phyloP scores from a whole-genome alignment of 2,888 invertebrate genomes.

The Mythimna loreyi region DNA sequence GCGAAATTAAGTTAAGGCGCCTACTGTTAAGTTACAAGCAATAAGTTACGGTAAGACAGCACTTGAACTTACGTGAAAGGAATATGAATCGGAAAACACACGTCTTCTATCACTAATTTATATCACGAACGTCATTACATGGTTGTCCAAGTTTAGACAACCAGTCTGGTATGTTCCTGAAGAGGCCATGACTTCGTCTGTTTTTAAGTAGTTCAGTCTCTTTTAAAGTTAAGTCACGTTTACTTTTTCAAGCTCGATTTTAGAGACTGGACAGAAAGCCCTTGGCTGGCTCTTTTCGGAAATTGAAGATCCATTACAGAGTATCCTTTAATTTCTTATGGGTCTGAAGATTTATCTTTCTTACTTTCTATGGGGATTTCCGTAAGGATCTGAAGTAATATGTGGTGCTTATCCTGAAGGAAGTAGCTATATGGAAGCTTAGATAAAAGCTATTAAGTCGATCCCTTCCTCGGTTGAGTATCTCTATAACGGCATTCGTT shows the following conservation, averaged over 20 bases:
- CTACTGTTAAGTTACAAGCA: conserved; percentile 44
- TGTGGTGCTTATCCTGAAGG: conserved; percentile 8
- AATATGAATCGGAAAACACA: conserved; percentile 23
- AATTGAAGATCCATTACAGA: conserved; percentile 35
- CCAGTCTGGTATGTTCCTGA: conserved; percentile 2
- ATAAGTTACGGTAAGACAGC: conserved; percentile 42
- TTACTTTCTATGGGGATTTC: conserved; percentile 14
- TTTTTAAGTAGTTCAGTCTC: not conserved
- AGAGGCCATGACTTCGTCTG: not conserved
- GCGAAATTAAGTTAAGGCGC: conserved; percentile 36
- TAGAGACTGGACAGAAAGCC: conserved; percentile 25
- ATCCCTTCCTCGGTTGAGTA: conserved; percentile 17
- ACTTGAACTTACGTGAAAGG: conserved; percentile 20
- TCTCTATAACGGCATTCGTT: conserved; percentile 7
- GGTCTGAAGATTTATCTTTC: conserved; percentile 30
- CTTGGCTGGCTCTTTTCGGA: conserved; percentile 30
- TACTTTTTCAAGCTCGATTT: conserved; percentile 34
- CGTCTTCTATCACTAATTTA: conserved; percentile 6
- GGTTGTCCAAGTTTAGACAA: not conserved
- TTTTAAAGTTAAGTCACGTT: conserved; percentile 52
- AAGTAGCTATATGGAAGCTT: conserved; percentile 15
- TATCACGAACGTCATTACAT: not conserved
- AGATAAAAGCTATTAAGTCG: conserved; percentile 25
- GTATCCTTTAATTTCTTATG: conserved; percentile 28
- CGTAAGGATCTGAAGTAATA: conserved; percentile 8